phyloP scores from a whole-genome alignment of 2,888 invertebrate species.

The Melinaea marsaeus region DNA sequence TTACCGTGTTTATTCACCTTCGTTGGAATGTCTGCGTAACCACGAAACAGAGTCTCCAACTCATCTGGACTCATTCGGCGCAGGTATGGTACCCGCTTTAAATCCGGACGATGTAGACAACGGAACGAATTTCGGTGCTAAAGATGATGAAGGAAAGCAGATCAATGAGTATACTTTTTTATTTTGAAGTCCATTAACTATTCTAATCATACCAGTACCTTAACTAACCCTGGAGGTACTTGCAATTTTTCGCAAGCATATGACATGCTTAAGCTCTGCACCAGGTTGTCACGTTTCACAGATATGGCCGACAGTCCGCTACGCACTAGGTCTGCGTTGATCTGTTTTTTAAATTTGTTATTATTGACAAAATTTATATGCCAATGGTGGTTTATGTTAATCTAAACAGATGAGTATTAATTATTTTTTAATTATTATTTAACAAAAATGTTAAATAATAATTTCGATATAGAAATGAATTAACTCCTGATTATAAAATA shows the following conservation, averaged over 20 bases:
- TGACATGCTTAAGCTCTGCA: slow-evolving; percentile 63
- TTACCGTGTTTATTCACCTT: slow-evolving; percentile 40
- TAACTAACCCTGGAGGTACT: slow-evolving; percentile 60
- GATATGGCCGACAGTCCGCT: slow-evolving; percentile 70
- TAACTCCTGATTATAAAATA: too few species aligned
- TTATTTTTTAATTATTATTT: too few species aligned
- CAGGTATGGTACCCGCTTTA: slow-evolving; percentile 67
- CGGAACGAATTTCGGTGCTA: slow-evolving; percentile 72
- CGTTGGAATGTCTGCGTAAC: slow-evolving; percentile 54
- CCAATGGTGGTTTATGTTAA: too few species aligned
- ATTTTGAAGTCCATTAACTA: neutral
- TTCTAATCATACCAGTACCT: slow-evolving; percentile 41
- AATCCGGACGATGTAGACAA: slow-evolving; percentile 66
- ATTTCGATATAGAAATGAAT: too few species aligned
- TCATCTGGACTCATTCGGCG: slow-evolving; percentile 67
- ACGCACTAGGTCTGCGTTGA: slow-evolving; percentile 63
- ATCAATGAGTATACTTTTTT: too few species aligned
- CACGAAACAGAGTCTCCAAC: slow-evolving; percentile 61
- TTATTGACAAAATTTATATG: neutral
- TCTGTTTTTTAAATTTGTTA: slow-evolving; percentile 40
- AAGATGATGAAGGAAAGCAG: neutral
- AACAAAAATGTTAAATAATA: too few species aligned
- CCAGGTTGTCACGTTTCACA: slow-evolving; percentile 63
- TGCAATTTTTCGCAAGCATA: slow-evolving; percentile 57
- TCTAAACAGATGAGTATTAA: too few species aligned